These are phyloP conservation scores for Tetrao urogallus DNA, from an alignment of 2,113 vertebrate species.

Conservation along the genomic window DNA sequence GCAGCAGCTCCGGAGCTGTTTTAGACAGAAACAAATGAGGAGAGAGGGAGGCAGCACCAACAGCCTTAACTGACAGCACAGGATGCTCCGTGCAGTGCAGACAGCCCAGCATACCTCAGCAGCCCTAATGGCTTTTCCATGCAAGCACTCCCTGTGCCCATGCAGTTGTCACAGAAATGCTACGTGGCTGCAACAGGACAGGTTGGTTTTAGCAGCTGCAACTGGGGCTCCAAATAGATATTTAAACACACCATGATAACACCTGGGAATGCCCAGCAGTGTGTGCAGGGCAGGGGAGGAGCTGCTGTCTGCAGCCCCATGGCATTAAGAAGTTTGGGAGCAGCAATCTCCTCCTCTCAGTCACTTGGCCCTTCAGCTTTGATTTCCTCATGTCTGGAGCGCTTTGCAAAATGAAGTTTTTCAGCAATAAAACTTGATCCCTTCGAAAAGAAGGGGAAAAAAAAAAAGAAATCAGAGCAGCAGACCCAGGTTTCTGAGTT, in stretches of 20 bases:
- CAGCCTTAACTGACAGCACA: not conserved
- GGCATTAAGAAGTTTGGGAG: not conserved
- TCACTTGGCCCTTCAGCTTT: not conserved
- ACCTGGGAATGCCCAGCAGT: not conserved
- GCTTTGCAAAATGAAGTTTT: not conserved
- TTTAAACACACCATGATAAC: not conserved
- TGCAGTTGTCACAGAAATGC: not conserved
- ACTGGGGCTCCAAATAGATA: not conserved
- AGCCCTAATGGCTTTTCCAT: fast-evolving
- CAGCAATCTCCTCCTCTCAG: not conserved
- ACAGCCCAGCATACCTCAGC: fast-evolving
- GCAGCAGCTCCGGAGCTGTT: not conserved
- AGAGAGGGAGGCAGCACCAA: too few species aligned
- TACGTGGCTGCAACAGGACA: not conserved
- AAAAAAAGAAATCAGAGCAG: not conserved
- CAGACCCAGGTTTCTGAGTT: not conserved
- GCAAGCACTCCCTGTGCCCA: fast-evolving
- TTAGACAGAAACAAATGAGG: not conserved
- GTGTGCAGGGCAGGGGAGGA: not conserved
- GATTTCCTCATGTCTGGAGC: not conserved
- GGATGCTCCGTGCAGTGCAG: fast-evolving
- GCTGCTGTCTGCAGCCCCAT: not conserved
- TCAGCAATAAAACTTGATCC: conserved; percentile 27
- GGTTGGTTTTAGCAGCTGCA: not conserved
- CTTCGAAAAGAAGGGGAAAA: not conserved